These are phyloP conservation scores for Clepsis dumicolana DNA, from an alignment of 2,888 invertebrate genomes.

Conservation along the genomic window DNA sequence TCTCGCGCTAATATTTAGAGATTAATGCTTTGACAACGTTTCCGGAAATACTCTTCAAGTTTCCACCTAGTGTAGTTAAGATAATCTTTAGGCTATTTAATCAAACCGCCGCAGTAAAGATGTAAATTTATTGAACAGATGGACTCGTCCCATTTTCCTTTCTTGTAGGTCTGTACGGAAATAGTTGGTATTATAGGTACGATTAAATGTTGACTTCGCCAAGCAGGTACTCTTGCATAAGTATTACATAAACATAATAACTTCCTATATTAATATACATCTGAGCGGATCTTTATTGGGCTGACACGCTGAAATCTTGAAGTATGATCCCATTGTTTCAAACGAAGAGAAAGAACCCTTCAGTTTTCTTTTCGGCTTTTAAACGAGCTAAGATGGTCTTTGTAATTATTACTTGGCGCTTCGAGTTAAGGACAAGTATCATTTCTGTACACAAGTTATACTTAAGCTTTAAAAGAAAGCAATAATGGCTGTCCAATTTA, in stretches of 20 bases:
- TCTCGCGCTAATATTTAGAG: neutral
- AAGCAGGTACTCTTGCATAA: neutral
- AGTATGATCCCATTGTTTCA: slow-evolving; percentile 25
- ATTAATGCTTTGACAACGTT: neutral
- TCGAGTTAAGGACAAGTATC: slow-evolving; percentile 3
- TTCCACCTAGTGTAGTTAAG: no score
- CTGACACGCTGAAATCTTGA: slow-evolving; percentile 7
- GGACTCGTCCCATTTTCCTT: no score
- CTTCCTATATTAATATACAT: neutral
- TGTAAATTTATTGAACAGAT: no score
- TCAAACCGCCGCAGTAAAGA: no score
- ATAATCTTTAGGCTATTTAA: no score
- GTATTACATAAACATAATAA: neutral
- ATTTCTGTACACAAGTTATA: slow-evolving; percentile 11
- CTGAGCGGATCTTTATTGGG: neutral
- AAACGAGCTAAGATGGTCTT: slow-evolving; percentile 6
- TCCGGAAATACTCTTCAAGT: no score
- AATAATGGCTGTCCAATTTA: no score
- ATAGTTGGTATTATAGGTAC: no score
- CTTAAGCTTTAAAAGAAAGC: no score
- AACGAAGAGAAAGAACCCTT: slow-evolving; percentile 23
- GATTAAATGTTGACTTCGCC: no score
- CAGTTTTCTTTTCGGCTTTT: slow-evolving; percentile 17
- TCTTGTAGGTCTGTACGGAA: no score
- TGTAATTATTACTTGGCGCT: slow-evolving; percentile 31